A percentile compares a stretch with the other conserved stretches of the same genome.
Conservation (phyloP, 1,140 invertebrate genomes). For the Ooceraea biroi region DNA sequence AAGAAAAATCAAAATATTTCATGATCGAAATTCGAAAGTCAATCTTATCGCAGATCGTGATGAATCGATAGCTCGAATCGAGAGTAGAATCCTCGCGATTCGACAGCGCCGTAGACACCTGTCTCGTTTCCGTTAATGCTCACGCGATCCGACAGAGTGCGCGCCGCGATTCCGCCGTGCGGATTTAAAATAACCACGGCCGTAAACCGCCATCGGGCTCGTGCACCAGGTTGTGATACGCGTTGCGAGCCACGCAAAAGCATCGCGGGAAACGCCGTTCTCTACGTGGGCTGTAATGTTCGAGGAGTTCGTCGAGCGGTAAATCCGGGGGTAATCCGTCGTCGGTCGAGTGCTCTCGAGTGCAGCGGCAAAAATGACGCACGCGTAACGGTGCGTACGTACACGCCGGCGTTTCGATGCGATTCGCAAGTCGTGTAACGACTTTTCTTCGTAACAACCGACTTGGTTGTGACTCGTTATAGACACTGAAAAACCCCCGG, state of each 20-base stretch:
- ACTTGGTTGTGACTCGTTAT: background rate
- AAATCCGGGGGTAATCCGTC: background rate
- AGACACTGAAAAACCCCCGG: background rate
- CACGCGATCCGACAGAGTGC: background rate
- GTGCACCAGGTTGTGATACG: background rate
- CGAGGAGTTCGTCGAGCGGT: background rate
- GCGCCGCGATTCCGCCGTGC: background rate
- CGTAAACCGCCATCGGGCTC: background rate
- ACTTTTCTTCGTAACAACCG: background rate
- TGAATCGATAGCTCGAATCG: background rate
- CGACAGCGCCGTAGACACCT: background rate
- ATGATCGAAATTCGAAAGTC: too few relatives aligned
- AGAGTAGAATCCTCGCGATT: background rate
- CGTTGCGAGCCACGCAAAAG: background rate
- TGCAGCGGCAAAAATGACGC: background rate
- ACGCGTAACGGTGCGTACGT: background rate
- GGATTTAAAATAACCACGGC: conserved; percentile 30
- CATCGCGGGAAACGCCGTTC: background rate
- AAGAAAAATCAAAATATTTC: too few relatives aligned
- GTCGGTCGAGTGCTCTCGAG: background rate
- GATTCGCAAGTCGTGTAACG: background rate
- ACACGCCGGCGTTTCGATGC: background rate
- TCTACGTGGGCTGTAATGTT: conserved; percentile 5
- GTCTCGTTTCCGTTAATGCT: conserved; percentile 1
- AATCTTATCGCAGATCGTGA: too few relatives aligned